Percentiles rank a stretch among this genome's conserved stretches.
These are phyloP conservation scores for Sprattus sprattus DNA, from an alignment of 2,113 vertebrate genomes.

Conservation along the genomic window DNA sequence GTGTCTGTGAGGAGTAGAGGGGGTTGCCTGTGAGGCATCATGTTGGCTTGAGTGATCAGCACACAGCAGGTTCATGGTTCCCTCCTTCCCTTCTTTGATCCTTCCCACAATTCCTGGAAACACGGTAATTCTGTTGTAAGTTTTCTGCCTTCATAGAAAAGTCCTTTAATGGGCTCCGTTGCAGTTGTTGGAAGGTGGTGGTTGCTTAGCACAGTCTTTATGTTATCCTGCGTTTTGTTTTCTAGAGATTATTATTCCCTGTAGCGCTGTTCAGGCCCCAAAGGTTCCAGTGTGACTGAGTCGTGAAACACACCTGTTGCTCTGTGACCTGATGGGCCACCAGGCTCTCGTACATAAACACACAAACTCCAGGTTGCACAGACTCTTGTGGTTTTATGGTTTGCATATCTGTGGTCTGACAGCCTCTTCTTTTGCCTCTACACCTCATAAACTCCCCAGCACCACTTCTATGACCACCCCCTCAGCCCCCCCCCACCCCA, in stretches of 20 bases:
- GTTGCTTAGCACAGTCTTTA: neutral
- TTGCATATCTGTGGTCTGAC: conserved; percentile 15
- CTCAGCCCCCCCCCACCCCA: too few relatives aligned
- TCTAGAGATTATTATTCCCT: neutral
- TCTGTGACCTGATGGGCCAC: neutral
- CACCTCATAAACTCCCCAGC: neutral
- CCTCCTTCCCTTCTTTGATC: neutral
- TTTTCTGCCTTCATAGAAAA: neutral
- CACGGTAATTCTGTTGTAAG: neutral
- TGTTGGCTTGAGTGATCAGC: neutral
- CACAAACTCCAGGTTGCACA: too few relatives aligned
- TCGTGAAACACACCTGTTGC: neutral
- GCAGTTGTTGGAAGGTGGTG: neutral
- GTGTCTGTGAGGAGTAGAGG: neutral
- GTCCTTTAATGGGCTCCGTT: neutral
- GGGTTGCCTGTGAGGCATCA: neutral
- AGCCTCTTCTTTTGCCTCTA: neutral
- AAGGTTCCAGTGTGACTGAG: neutral
- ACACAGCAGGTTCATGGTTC: neutral
- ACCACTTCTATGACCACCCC: neutral
- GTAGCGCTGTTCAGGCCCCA: neutral
- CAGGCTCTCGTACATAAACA: neutral
- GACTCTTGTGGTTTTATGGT: neutral
- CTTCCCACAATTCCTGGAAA: neutral
- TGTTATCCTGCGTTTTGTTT: neutral